Conservation (phyloP, 2,888 invertebrate species). For the Cetonia aurata region DNA sequence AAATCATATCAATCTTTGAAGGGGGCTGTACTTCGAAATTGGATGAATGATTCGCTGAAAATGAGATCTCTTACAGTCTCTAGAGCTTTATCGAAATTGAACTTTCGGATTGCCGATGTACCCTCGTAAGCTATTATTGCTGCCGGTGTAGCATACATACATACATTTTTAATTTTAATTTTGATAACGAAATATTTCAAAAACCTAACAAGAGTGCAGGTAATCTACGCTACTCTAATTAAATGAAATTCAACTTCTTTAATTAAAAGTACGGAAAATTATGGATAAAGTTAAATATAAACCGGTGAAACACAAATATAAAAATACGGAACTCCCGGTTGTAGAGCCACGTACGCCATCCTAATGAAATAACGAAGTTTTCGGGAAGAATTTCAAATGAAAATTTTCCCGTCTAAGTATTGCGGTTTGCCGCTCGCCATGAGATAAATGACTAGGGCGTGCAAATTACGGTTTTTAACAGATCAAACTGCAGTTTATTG, state of each 20-base stretch:
- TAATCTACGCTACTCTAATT: slow-evolving; percentile 20
- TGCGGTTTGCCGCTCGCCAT: background rate
- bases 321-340: slow-evolving; percentile 9
- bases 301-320: slow-evolving; percentile 18
- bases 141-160: background rate
- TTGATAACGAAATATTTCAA: no score
- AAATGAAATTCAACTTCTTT: slow-evolving; percentile 23
- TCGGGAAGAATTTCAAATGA: slow-evolving; percentile 10
- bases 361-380: slow-evolving; percentile 21
- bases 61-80: no score
- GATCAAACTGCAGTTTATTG: slow-evolving; percentile 24
- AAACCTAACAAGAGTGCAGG: background rate
- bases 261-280: slow-evolving; percentile 30
- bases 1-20: no score
- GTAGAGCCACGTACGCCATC: background rate
- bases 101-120: no score
- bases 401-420: slow-evolving; percentile 16
- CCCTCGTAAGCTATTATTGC: no score
- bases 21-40: no score
- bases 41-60: no score
- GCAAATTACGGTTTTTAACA: slow-evolving; percentile 36
- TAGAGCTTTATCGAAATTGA: no score
- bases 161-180: background rate
- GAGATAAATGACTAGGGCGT: background rate
- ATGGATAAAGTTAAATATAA: slow-evolving; percentile 21